These are phyloP conservation scores for Acleris laterana DNA, from an alignment of 2,888 invertebrate species.

Conservation along the genomic window DNA sequence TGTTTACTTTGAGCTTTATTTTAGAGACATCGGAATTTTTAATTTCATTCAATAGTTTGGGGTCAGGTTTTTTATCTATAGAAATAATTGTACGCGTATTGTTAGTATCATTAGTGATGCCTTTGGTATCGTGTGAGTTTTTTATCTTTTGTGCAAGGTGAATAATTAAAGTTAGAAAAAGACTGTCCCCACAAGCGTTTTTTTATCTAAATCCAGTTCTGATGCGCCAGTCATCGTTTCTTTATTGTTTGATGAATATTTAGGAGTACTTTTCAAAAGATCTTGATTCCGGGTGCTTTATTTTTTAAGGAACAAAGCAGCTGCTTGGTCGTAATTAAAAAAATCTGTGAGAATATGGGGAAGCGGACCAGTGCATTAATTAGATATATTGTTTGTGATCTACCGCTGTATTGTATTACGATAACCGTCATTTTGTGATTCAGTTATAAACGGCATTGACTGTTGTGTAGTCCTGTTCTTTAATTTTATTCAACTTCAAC, in stretches of 20 bases:
- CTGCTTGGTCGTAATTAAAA: constrained; percentile 76
- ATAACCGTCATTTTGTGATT: constrained; percentile 19
- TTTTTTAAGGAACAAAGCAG: constrained; percentile 72
- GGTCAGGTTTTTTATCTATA: constrained; percentile 76
- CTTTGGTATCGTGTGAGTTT: constrained; percentile 70
- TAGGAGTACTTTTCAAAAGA: constrained; percentile 58
- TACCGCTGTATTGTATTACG: constrained; percentile 44
- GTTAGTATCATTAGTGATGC: constrained; percentile 74
- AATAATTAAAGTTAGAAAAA: constrained; percentile 76
- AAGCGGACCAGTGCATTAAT: constrained; percentile 67
- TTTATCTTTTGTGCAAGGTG: constrained; percentile 56
- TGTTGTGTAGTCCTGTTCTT: not conserved
- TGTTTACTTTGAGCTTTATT: constrained; percentile 79
- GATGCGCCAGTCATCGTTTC: constrained; percentile 75
- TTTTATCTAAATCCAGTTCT: constrained; percentile 80
- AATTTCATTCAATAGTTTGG: constrained; percentile 72
- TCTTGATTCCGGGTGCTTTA: constrained; percentile 63
- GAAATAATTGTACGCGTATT: constrained; percentile 53
- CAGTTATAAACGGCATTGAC: not conserved
- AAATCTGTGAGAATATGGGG: constrained; percentile 78
- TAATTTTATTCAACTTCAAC: not conserved
- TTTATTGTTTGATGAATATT: constrained; percentile 74
- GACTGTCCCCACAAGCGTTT: constrained; percentile 69
- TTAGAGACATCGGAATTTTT: constrained; percentile 73
- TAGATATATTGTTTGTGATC: constrained; percentile 52